Evolutionary conservation across 2,113 vertebrate species (phyloP), one percentile per base, ranked within the genome.

Genomic region (Piliocolobus tephrosceles): DNA sequence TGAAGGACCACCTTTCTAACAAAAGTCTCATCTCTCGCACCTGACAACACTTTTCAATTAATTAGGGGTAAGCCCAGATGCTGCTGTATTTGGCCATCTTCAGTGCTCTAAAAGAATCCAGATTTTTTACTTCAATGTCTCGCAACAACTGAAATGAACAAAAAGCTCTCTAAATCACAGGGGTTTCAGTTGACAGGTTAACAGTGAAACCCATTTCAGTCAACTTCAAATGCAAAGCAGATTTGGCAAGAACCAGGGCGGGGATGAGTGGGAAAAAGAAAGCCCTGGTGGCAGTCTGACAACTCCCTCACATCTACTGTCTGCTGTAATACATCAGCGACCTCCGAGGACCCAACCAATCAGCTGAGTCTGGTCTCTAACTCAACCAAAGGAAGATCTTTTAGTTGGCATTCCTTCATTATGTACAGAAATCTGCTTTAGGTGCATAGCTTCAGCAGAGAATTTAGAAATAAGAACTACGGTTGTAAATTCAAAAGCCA

Each of bases 1-100:
- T 3, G 2, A 86, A 97, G 38, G 80, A 83, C 91, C 72, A 89
- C 79, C 83, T 89, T 95, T 90, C 76, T 73, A 52, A 86, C 61
- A 93, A 90, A 45, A 66, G 45, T 27, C 45, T 55, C 79, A 88
- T 84, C n/a, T 55, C 32, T 4, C 94, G 88, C 96, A 96, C 97
- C 97, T 97, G 97, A 98, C 92, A 96, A 90, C 58, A 97, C 86
- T 98, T 98, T 97, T 94, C 96, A 66, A 97, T 97, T 98, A 97
- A 97, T 95, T 97, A 95, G 40, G 73, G 90, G 86, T 95, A 95
- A 97, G 87, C 96, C 81, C 97, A 92, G 96, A 97, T 70, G 84
- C 85, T 30, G 83, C 80, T 96, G 85, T 87, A 40, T 94, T 92
- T 90, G 96, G 96, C 91, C 91, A 82, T 96, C 91, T 88, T 73